Percentiles rank a stretch among this genome's conserved stretches.
Evolutionary conservation across 1,140 invertebrate genomes (phyloP).

Genomic region (Polypedilum vanderplanki): DNA sequence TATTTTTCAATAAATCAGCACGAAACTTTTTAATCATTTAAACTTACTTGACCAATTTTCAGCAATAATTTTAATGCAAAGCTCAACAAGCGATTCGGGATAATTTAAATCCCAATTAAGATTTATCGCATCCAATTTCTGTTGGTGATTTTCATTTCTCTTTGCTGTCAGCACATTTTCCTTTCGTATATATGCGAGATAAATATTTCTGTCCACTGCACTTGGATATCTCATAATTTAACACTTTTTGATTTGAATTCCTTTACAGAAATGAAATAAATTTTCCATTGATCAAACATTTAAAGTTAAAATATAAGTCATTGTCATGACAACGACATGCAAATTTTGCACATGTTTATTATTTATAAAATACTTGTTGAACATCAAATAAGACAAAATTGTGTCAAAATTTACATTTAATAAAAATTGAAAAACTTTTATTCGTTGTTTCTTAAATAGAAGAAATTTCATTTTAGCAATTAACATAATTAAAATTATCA

Average conservation of each 20-base stretch:
- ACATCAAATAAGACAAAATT: no score
- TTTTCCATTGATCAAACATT: no score
- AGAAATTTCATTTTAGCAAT: no score
- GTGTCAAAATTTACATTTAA: no score
- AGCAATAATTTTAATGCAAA: slow-evolving; percentile 39
- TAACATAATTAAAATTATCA: no score
- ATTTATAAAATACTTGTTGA: no score
- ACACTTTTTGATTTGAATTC: background rate
- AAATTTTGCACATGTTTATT: no score
- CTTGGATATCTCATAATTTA: background rate
- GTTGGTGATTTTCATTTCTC: background rate
- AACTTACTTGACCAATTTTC: slow-evolving; percentile 43
- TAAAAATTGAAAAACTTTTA: no score
- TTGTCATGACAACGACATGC: no score
- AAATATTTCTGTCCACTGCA: slow-evolving; percentile 9
- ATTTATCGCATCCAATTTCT: slow-evolving; percentile 2
- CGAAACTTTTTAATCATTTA: slow-evolving; percentile 13
- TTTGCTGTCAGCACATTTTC: background rate
- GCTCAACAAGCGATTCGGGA: slow-evolving; percentile 24
- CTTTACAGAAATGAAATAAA: background rate
- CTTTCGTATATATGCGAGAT: background rate
- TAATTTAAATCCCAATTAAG: slow-evolving; percentile 26
- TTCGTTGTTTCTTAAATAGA: no score
- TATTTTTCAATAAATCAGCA: slow-evolving; percentile 25
- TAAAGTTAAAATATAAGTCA: no score